Conservation (phyloP, 2,888 invertebrate species). For the Thereva unica region DNA sequence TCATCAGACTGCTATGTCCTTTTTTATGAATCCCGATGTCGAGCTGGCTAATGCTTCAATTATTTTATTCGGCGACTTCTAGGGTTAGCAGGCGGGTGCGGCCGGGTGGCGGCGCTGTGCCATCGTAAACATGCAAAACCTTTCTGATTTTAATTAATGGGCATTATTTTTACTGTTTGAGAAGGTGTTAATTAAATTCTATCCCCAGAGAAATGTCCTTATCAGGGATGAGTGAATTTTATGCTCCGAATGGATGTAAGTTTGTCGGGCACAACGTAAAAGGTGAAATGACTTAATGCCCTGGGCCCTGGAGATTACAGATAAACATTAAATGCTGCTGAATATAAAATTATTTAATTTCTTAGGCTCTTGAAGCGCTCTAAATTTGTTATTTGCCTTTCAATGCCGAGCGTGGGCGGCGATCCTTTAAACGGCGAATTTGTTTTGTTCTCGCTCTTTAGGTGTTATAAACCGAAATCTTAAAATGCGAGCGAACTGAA, state of each 20-base stretch:
- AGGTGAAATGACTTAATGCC: conserved; percentile 15
- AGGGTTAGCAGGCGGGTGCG: background rate
- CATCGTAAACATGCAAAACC: conserved; percentile 38
- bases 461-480: too few relatives aligned
- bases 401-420: too few relatives aligned
- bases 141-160: conserved; percentile 40
- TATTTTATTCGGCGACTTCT: background rate
- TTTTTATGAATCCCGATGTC: conserved; percentile 18
- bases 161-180: conserved; percentile 34
- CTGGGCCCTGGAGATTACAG: conserved; percentile 1
- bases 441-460: too few relatives aligned
- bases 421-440: too few relatives aligned
- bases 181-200: conserved; percentile 40
- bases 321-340: too few relatives aligned
- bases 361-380: too few relatives aligned
- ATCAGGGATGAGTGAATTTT: conserved; percentile 28
- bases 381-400: too few relatives aligned
- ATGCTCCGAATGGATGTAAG: conserved; percentile 7
- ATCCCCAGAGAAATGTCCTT: conserved; percentile 34
- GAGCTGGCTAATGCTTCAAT: conserved; percentile 21
- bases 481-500: too few relatives aligned
- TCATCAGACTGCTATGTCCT: conserved; percentile 19
- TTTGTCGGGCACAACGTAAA: conserved; percentile 5
- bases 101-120: conserved; percentile 5
- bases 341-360: too few relatives aligned